These are phyloP conservation scores for Doris montereyensis DNA, from an alignment of 2,888 invertebrate species.

Conservation along the genomic window DNA sequence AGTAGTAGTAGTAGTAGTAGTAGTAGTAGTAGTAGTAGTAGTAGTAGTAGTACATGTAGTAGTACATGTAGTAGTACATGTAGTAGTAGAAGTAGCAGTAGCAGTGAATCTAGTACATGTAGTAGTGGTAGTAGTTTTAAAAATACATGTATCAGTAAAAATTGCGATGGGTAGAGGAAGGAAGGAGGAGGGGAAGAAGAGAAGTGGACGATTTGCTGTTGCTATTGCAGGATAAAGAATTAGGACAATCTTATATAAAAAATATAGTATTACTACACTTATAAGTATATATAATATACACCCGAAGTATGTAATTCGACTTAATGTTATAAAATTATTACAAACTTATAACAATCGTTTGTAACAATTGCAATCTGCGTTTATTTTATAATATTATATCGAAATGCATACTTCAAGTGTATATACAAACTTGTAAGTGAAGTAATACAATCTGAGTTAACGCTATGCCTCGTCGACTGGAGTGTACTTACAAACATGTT, in stretches of 20 bases:
- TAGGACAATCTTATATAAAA: neutral
- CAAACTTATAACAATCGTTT: too few species aligned
- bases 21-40: neutral
- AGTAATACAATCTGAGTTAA: too few species aligned
- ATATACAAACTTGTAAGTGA: too few species aligned
- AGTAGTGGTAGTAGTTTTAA: neutral
- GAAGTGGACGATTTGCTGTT: neutral
- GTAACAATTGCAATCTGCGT: too few species aligned
- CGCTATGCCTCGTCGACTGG: too few species aligned
- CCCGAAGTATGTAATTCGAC: too few species aligned
- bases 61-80: neutral
- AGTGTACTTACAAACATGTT: slow-evolving; percentile 77
- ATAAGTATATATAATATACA: neutral
- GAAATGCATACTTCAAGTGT: too few species aligned
- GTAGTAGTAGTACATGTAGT: neutral
- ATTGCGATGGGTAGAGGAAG: too few species aligned
- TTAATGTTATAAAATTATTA: too few species aligned
- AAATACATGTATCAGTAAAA: neutral
- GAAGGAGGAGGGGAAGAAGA: too few species aligned
- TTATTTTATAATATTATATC: too few species aligned
- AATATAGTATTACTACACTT: neutral
- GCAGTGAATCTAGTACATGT: neutral
- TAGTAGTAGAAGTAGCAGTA: slow-evolving; percentile 2
- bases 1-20: neutral
- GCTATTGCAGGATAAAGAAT: neutral